phyloP scores from a whole-genome alignment of 2,113 vertebrate genomes.

The Sceloporus undulatus region DNA sequence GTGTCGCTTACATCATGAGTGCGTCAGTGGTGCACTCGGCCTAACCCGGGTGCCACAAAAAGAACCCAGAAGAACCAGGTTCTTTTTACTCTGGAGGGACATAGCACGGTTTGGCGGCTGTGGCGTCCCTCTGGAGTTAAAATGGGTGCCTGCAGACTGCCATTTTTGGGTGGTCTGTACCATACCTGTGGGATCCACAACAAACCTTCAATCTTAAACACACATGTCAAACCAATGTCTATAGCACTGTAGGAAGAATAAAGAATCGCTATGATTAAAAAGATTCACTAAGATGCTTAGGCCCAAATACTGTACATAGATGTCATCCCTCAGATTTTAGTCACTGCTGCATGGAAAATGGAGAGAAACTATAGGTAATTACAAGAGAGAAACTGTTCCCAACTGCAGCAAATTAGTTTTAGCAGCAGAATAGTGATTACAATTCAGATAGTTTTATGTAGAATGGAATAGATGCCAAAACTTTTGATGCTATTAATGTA shows the following conservation, averaged over 20 bases:
- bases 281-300: not conserved
- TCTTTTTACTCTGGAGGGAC: too few species aligned
- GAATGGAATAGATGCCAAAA: not conserved
- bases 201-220: not conserved
- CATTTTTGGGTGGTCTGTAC: too few species aligned
- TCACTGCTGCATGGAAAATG: not conserved
- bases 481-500: not conserved
- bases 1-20: too few species aligned
- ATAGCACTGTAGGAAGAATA: not conserved
- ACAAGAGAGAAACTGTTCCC: not conserved
- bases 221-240: not conserved
- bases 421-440: constrained; percentile 3
- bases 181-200: not conserved
- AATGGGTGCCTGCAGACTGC: too few species aligned
- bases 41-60: too few species aligned
- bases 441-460: not conserved
- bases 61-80: too few species aligned
- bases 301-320: not conserved
- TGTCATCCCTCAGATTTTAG: not conserved
- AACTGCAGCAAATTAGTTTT: fast-evolving
- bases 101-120: too few species aligned
- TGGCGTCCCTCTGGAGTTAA: too few species aligned
- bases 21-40: too few species aligned
- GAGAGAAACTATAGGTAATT: constrained; percentile 7
- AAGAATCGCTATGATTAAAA: not conserved